Percentiles rank a stretch among this genome's conserved stretches.
These are phyloP conservation scores for Bombus difficillimus DNA, from an alignment of 1,140 invertebrate species.

Conservation along the genomic window DNA sequence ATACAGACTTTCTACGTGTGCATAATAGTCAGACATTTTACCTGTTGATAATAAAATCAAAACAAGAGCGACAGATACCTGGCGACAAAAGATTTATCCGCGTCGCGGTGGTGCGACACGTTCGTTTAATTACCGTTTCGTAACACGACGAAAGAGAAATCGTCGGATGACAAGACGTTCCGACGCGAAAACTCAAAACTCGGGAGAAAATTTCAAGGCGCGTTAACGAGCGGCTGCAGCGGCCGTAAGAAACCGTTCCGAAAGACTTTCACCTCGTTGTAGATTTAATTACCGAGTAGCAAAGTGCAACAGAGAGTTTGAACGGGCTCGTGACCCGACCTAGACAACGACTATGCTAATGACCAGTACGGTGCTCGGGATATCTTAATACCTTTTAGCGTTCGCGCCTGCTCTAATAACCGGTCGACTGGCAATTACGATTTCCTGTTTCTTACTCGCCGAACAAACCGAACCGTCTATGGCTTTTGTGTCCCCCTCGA, in stretches of 20 bases:
- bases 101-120: neutral
- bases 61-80: too few species aligned
- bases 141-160: too few species aligned
- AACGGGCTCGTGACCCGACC: conserved; percentile 32
- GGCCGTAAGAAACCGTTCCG: conserved; percentile 7
- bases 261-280: conserved; percentile 36
- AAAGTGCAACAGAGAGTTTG: conserved; percentile 32
- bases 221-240: neutral
- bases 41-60: neutral
- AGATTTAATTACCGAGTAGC: conserved; percentile 37
- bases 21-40: neutral
- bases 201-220: neutral
- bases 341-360: conserved; percentile 41
- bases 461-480: conserved; percentile 9
- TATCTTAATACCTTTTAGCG: conserved; percentile 34
- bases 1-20: too few species aligned
- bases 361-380: conserved; percentile 12
- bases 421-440: conserved; percentile 34
- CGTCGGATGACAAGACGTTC: too few species aligned
- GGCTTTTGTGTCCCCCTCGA: conserved; percentile 33
- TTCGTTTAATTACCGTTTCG: neutral
- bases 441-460: conserved; percentile 49
- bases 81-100: neutral
- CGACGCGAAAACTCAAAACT: neutral
- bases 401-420: conserved; percentile 35